Evolutionary conservation across 2,888 invertebrate species (phyloP).

Genomic region (Anorthoa munda): DNA sequence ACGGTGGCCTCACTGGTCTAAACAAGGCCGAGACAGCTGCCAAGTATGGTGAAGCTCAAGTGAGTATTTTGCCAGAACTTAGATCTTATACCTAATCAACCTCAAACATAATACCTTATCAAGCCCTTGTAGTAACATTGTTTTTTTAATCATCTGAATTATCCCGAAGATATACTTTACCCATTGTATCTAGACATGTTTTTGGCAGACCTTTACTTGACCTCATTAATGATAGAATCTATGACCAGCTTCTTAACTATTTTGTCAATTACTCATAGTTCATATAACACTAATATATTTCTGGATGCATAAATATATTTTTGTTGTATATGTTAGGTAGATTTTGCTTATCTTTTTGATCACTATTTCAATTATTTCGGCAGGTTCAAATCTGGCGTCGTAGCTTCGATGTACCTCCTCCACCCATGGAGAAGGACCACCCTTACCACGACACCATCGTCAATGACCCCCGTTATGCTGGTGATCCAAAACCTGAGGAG

Average conservation of each 20-base stretch:
- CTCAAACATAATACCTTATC: background rate
- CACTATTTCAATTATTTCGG: background rate
- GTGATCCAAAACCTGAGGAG: slow-evolving; percentile 93
- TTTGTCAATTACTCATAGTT: background rate
- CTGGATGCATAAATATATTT: background rate
- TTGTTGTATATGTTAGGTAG: background rate
- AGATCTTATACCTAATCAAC: background rate
- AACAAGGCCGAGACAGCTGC: slow-evolving; percentile 96
- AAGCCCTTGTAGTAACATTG: background rate
- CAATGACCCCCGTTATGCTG: slow-evolving; percentile 94
- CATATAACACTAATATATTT: background rate
- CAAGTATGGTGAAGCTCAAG: slow-evolving; percentile 96
- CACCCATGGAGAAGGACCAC: slow-evolving; percentile 94
- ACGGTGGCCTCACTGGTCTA: slow-evolving; percentile 96
- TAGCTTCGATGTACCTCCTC: slow-evolving; percentile 95
- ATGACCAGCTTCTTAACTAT: background rate
- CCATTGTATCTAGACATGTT: background rate
- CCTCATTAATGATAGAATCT: background rate
- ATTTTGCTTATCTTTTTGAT: background rate
- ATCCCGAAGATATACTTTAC: background rate
- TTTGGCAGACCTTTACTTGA: slow-evolving; percentile 24
- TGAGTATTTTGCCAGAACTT: slow-evolving; percentile 69
- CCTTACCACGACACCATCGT: slow-evolving; percentile 94
- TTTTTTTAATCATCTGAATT: background rate
- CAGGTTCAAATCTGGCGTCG: slow-evolving; percentile 96